Base-by-base conservation (phyloP, 2,888 invertebrate species). In the Tyria jacobaeae region DNA sequence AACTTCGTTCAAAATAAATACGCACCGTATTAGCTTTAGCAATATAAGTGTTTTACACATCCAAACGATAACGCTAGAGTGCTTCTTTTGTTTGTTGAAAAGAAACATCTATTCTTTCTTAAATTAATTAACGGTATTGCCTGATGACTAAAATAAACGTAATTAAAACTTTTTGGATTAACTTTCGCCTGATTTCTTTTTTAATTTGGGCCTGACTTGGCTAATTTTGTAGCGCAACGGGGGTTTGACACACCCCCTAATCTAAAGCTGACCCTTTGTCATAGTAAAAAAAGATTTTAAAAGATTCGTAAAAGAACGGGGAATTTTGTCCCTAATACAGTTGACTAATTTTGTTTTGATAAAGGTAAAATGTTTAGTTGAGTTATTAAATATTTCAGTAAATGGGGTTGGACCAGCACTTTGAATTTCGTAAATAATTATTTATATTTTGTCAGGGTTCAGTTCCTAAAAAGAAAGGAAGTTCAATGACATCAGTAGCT, bases 161-260 rank as follows among this genome's bases (percentile, higher is more conserved):
- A 93, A 94, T 94, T 93, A 93, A 94, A 94, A 94, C 92, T 94
- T 94, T 88, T 73, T 66, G 83, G 89, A 91, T 91, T 89, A 90
- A 89, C 89, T 88, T 89, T 82, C 85, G 86, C 87, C 89, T 85
- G 90, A 93, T 93, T 92, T 92, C 91, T 93, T 94, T 94, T 93
- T 92, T 92, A 92, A 93, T 93, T 94, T 91, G 81, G 84, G 76
- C 78, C 87, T 84, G 89, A 86, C 89, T 89, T 79, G 84, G 83
- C 90, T 91, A 92, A 92, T 92, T 91, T 85, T 83, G 85, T 82
- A 84, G 82, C 90, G 81, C 91, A 76, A 82, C 90, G 90, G 93
- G 93, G 89, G 89, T 81, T 73, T 90, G 92, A 91, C 92, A 87
- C 88, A 87, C 92, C 93, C 92, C 84, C 83, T 81, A 79, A 85